Percentiles rank a stretch among this genome's conserved stretches.
These are phyloP conservation scores for Symphodus melops DNA, from an alignment of 2,113 vertebrate genomes.

Conservation along the genomic window DNA sequence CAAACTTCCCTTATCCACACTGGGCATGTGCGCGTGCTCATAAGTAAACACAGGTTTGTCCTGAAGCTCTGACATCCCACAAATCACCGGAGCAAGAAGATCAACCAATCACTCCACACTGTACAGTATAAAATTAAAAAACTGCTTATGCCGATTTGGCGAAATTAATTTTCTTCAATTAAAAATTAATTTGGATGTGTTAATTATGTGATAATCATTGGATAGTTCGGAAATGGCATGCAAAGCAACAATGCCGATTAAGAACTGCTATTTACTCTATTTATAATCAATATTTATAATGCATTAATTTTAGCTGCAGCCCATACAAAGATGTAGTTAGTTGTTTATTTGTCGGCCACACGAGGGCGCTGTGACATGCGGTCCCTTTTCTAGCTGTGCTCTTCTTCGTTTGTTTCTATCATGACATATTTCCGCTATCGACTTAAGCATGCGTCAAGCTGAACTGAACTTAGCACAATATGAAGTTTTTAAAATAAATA, in stretches of 20 bases:
- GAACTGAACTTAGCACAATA: slow-evolving; percentile 19
- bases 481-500: background rate
- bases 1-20: background rate
- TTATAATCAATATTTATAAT: too few species aligned
- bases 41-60: background rate
- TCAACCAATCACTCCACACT: too few species aligned
- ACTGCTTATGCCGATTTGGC: too few species aligned
- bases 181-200: too few species aligned
- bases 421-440: slow-evolving; percentile 49
- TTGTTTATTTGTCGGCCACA: background rate
- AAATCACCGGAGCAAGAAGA: background rate
- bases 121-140: too few species aligned
- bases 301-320: too few species aligned
- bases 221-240: too few species aligned
- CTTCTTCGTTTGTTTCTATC: background rate
- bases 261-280: too few species aligned
- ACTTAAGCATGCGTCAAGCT: background rate
- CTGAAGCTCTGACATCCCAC: background rate
- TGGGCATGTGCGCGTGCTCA: background rate
- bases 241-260: too few species aligned
- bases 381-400: background rate
- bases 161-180: too few species aligned
- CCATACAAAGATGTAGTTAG: too few species aligned
- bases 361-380: background rate
- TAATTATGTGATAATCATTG: too few species aligned